Evolutionary conservation across 2,113 vertebrate species (phyloP).

Genomic region (Ariopsis seemanni): DNA sequence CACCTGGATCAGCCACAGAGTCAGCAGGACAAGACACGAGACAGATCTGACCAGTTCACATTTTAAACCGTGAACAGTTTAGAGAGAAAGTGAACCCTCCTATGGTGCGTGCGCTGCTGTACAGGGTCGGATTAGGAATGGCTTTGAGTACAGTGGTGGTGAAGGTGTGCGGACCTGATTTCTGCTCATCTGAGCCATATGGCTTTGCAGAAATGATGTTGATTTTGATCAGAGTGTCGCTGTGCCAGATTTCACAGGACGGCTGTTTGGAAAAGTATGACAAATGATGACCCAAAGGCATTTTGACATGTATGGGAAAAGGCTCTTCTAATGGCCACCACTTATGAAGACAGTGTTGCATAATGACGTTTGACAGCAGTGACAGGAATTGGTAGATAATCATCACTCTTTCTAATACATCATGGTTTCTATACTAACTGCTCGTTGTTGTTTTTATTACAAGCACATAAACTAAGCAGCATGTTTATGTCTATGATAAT

Average conservation of each 20-base stretch:
- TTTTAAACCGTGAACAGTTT: too few species aligned
- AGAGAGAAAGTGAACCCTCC: not conserved
- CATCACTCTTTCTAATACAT: too few species aligned
- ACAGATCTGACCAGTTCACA: not conserved
- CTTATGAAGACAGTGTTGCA: not conserved
- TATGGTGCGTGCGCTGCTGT: not conserved
- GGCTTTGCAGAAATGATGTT: not conserved
- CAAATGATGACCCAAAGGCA: not conserved
- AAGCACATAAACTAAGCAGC: too few species aligned
- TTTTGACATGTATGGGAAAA: not conserved
- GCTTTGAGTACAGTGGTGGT: constrained; percentile 2
- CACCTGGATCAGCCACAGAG: constrained; percentile 38
- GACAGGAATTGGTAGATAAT: too few species aligned
- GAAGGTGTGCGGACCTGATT: constrained; percentile 31
- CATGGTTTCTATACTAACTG: too few species aligned
- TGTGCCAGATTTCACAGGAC: not conserved
- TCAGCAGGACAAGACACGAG: constrained; percentile 45
- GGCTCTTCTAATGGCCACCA: not conserved
- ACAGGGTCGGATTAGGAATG: constrained; percentile 9
- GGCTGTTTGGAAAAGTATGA: not conserved
- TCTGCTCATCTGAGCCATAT: constrained; percentile 39
- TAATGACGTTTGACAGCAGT: not conserved
- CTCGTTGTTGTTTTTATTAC: too few species aligned
- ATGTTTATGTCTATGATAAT: not conserved
- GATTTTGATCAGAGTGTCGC: not conserved